Conservation (phyloP, 2,888 invertebrate genomes). For the Plutella xylostella region DNA sequence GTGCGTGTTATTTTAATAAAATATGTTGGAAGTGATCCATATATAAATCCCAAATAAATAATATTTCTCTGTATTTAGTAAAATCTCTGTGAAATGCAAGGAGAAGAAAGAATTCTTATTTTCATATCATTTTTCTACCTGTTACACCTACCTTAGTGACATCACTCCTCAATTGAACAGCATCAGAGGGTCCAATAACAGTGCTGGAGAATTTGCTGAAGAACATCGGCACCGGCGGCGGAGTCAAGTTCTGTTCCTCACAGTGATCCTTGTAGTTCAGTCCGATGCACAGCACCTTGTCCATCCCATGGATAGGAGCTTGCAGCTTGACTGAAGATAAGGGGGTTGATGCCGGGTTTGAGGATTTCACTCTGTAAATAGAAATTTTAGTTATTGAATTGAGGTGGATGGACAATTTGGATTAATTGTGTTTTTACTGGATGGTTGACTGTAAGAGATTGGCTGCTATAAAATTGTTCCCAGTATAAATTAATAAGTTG, state of each 20-base stretch:
- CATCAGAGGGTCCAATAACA: conserved; percentile 79
- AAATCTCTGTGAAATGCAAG: no score
- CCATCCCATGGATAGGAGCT: conserved; percentile 82
- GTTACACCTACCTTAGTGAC: conserved; percentile 35
- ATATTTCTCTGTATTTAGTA: no score
- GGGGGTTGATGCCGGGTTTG: conserved; percentile 25
- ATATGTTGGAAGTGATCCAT: no score
- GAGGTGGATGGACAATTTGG: conserved; percentile 1
- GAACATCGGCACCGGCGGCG: conserved; percentile 83
- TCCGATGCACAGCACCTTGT: conserved; percentile 88
- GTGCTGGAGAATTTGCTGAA: conserved; percentile 89
- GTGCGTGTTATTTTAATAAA: no score
- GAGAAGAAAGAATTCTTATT: no score
- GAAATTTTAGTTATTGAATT: no score
- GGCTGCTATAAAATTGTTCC: neutral
- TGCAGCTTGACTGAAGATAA: conserved; percentile 70
- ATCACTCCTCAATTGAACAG: conserved; percentile 60
- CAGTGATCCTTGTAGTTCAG: conserved; percentile 90
- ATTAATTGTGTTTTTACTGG: neutral
- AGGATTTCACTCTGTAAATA: conserved; percentile 12
- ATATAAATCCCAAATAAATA: no score
- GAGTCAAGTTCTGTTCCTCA: conserved; percentile 79
- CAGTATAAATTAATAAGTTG: neutral
- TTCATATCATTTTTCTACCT: no score
- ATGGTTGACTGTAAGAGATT: neutral